A percentile compares a stretch with the other conserved stretches of the same genome.
Evolutionary conservation across 2,113 vertebrate species (phyloP).

Genomic region (Thunnus maccoyii): DNA sequence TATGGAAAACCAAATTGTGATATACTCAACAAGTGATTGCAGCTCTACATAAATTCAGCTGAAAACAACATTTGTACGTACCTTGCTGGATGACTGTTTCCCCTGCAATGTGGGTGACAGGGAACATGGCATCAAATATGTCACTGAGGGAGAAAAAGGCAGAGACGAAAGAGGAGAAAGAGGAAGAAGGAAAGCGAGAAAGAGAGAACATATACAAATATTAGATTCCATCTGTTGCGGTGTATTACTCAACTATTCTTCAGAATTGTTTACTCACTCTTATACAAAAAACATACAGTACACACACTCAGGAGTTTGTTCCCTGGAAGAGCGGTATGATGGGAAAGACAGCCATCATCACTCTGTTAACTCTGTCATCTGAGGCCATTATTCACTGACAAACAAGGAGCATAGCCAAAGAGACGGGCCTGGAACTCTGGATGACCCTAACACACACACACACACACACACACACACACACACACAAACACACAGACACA

Average conservation of each 20-base stretch:
- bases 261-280: neutral
- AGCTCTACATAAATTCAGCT: neutral
- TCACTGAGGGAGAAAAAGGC: slow-evolving; percentile 87
- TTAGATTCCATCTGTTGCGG: slow-evolving; percentile 5
- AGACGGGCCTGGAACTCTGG: slow-evolving; percentile 52
- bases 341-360: slow-evolving; percentile 31
- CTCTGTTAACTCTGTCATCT: slow-evolving; percentile 36
- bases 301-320: neutral
- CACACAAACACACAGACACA: slow-evolving; percentile 26
- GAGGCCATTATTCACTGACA: slow-evolving; percentile 29
- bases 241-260: slow-evolving; percentile 10
- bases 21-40: neutral
- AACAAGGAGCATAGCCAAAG: slow-evolving; percentile 29
- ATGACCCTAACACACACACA: slow-evolving; percentile 52
- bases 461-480: neutral
- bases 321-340: neutral
- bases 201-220: slow-evolving; percentile 10
- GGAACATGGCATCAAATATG: slow-evolving; percentile 99
- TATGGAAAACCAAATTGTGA: neutral
- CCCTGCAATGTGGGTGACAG: slow-evolving; percentile 95
- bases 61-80: slow-evolving; percentile 67
- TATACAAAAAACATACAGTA: slow-evolving; percentile 9
- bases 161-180: slow-evolving; percentile 40
- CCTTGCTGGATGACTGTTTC: slow-evolving; percentile 98
- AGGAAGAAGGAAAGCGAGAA: neutral